These are phyloP conservation scores for Petrolisthes cinctipes DNA, from an alignment of 2,888 invertebrate genomes.

Conservation along the genomic window DNA sequence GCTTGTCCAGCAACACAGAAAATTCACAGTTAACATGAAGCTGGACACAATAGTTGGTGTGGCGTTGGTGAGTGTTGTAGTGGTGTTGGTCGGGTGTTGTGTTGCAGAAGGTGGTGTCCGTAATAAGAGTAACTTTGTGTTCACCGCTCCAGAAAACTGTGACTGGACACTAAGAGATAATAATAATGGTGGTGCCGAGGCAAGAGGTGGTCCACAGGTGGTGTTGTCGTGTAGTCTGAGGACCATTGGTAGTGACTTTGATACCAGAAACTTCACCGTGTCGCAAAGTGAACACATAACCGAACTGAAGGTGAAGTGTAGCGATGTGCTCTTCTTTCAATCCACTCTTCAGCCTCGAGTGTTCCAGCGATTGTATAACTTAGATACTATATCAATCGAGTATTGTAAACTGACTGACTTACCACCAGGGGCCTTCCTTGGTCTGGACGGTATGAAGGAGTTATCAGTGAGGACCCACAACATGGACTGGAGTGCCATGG, in stretches of 20 bases:
- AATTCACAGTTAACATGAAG: neutral
- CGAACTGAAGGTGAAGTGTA: slow-evolving; percentile 82
- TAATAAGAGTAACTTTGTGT: slow-evolving; percentile 29
- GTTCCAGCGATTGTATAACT: slow-evolving; percentile 60
- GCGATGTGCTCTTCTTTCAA: slow-evolving; percentile 83
- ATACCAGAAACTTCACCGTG: slow-evolving; percentile 88
- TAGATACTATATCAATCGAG: slow-evolving; percentile 57
- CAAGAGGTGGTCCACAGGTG: slow-evolving; percentile 75
- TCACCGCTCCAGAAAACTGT: slow-evolving; percentile 64
- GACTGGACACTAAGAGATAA: slow-evolving; percentile 58
- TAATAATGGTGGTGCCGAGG: too few species aligned
- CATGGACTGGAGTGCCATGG: slow-evolving; percentile 86
- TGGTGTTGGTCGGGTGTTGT: slow-evolving; percentile 30
- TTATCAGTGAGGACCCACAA: slow-evolving; percentile 86
- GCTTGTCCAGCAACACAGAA: neutral
- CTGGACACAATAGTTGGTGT: neutral
- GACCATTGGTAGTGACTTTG: slow-evolving; percentile 88
- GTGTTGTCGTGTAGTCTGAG: slow-evolving; percentile 83
- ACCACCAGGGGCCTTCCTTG: slow-evolving; percentile 80
- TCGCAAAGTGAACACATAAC: slow-evolving; percentile 84
- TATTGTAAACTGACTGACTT: slow-evolving; percentile 61
- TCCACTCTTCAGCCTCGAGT: slow-evolving; percentile 75
- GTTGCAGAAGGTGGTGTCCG: slow-evolving; percentile 25
- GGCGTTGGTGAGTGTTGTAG: slow-evolving; percentile 41
- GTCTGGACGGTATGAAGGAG: slow-evolving; percentile 82